phyloP scores from a whole-genome alignment of 2,888 invertebrate species.

The Megaustenia siamemsis region DNA sequence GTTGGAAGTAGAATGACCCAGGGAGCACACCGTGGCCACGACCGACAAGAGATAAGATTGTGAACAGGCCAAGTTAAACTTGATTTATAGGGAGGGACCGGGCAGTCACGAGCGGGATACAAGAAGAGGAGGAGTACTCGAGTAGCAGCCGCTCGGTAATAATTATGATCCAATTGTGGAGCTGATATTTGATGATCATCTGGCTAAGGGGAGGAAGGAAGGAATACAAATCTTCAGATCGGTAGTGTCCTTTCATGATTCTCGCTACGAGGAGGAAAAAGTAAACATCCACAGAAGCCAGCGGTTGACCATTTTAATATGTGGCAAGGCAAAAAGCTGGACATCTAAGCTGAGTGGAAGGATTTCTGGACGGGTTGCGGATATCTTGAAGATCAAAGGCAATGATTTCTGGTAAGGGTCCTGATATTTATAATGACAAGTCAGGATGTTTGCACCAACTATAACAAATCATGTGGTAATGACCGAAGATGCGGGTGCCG shows the following conservation, averaged over 20 bases:
- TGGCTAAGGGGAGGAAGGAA: too few species aligned
- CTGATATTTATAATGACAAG: too few species aligned
- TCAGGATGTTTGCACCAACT: too few species aligned
- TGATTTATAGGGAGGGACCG: background rate
- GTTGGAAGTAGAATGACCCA: background rate
- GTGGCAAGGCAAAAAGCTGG: too few species aligned
- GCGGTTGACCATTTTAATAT: too few species aligned
- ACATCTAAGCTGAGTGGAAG: too few species aligned
- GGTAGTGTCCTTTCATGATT: background rate
- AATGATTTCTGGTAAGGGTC: too few species aligned
- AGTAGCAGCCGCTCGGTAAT: background rate
- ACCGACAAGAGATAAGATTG: background rate
- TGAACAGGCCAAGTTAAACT: background rate
- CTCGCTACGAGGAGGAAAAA: background rate
- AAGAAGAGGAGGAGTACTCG: background rate
- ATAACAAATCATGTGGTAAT: too few species aligned
- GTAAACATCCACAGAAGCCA: too few species aligned
- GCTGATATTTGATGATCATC: background rate
- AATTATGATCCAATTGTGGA: constrained; percentile 9
- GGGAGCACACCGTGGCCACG: background rate
- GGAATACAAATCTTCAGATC: background rate
- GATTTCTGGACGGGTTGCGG: too few species aligned
- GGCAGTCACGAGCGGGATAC: background rate
- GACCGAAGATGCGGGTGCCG: too few species aligned
- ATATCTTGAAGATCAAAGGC: too few species aligned